Conservation (phyloP, 1,140 invertebrate genomes). For the Eupristina koningsbergeri region DNA sequence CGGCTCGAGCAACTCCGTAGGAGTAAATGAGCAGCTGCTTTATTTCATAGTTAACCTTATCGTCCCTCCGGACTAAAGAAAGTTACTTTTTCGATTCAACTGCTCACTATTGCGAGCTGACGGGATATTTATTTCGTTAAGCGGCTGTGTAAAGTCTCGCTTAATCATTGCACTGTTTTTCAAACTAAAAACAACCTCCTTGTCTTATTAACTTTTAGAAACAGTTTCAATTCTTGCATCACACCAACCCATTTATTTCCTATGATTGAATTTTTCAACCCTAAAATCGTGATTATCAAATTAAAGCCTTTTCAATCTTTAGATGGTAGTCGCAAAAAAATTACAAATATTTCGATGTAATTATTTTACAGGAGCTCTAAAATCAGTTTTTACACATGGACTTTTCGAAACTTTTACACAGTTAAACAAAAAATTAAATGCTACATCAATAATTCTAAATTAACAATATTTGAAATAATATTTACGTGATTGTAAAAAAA, state of each 20-base stretch:
- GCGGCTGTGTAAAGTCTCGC: background rate
- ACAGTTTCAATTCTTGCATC: background rate
- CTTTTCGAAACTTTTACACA: no score
- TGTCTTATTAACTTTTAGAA: background rate
- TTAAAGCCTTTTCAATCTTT: no score
- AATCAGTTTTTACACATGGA: no score
- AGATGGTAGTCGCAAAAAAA: no score
- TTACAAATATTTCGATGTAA: background rate
- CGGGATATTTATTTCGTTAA: background rate
- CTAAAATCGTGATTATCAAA: no score
- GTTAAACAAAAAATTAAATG: no score
- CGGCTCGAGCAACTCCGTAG: background rate
- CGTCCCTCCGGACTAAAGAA: background rate
- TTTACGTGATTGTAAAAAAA: no score
- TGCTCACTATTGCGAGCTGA: background rate
- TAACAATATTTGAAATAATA: no score
- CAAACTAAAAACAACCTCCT: background rate
- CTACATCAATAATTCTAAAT: no score
- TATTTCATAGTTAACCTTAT: background rate
- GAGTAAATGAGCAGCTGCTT: slow-evolving; percentile 7
- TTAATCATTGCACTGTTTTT: background rate
- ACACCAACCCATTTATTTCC: background rate
- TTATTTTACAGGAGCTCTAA: background rate
- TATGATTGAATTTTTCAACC: background rate
- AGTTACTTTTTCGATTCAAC: background rate